phyloP scores from a whole-genome alignment of 2,888 invertebrate genomes.

The Ceratothoa steindachneri region DNA sequence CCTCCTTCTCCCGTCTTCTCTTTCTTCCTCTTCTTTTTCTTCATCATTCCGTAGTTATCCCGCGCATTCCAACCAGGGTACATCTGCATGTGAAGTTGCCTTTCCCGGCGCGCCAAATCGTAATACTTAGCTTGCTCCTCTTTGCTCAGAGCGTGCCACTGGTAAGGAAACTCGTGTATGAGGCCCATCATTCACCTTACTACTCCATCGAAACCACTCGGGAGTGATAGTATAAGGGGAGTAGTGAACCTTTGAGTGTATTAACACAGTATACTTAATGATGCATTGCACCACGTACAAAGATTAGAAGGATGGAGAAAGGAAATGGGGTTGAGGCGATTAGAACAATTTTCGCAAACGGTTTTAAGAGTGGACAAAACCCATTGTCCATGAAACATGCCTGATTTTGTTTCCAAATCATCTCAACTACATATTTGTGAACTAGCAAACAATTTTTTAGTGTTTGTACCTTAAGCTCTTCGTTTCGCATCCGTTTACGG shows the following conservation, averaged over 20 bases:
- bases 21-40: conserved; percentile 99
- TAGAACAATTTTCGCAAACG: too few species aligned
- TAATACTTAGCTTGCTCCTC: conserved; percentile 99
- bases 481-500: too few species aligned
- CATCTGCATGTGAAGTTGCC: conserved; percentile 97
- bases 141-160: conserved; percentile 99
- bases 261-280: neutral
- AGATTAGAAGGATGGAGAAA: neutral
- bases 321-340: neutral
- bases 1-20: conserved; percentile 71
- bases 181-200: neutral
- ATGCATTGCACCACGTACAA: neutral
- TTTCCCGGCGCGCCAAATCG: conserved; percentile 96
- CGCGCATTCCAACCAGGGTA: conserved; percentile 99
- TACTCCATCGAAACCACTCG: neutral
- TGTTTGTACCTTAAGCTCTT: too few species aligned
- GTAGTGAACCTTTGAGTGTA: neutral
- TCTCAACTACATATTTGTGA: too few species aligned
- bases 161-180: conserved; percentile 49
- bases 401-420: too few species aligned
- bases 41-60: conserved; percentile 97
- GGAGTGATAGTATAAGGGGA: neutral
- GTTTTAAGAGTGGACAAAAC: too few species aligned
- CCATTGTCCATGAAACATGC: too few species aligned
- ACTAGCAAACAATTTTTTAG: too few species aligned